These are phyloP conservation scores for Glomeris maerens DNA, from an alignment of 1,140 invertebrate species.

Conservation along the genomic window DNA sequence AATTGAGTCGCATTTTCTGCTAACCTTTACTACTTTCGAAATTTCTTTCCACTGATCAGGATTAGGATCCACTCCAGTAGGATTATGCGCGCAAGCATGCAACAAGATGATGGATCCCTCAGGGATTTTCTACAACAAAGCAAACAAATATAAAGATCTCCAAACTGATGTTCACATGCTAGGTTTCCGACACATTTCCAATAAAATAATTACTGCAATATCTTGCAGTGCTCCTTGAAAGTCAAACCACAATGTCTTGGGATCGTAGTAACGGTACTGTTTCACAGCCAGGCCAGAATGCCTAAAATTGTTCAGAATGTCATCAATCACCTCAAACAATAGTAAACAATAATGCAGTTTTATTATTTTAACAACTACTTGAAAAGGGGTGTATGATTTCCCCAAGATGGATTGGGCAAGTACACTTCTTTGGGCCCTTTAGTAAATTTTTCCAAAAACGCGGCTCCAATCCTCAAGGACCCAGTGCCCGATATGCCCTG, in stretches of 20 bases:
- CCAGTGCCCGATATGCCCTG: constrained; percentile 94
- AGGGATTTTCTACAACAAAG: constrained; percentile 67
- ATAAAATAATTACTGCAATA: constrained; percentile 55
- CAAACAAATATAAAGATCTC: constrained; percentile 10
- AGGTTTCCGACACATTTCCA: no score
- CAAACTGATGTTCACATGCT: background rate
- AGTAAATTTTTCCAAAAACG: constrained; percentile 78
- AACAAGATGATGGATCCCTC: constrained; percentile 82
- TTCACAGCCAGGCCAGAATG: constrained; percentile 73
- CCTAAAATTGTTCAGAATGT: no score
- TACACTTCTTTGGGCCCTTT: constrained; percentile 73
- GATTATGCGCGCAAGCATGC: constrained; percentile 98
- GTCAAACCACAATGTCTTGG: constrained; percentile 89
- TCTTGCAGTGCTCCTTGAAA: constrained; percentile 81
- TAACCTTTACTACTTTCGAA: constrained; percentile 61
- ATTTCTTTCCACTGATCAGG: constrained; percentile 81
- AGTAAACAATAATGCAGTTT: no score
- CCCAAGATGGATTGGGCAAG: constrained; percentile 92
- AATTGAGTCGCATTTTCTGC: no score
- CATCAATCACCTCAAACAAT: constrained; percentile 4
- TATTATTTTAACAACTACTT: constrained; percentile 45
- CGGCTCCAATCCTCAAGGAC: constrained; percentile 78
- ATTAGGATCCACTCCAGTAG: constrained; percentile 91
- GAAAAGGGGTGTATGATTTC: constrained; percentile 91
- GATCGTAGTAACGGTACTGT: constrained; percentile 89